phyloP scores from a whole-genome alignment of 2,888 invertebrate species.

The Sthenelais limicola region DNA sequence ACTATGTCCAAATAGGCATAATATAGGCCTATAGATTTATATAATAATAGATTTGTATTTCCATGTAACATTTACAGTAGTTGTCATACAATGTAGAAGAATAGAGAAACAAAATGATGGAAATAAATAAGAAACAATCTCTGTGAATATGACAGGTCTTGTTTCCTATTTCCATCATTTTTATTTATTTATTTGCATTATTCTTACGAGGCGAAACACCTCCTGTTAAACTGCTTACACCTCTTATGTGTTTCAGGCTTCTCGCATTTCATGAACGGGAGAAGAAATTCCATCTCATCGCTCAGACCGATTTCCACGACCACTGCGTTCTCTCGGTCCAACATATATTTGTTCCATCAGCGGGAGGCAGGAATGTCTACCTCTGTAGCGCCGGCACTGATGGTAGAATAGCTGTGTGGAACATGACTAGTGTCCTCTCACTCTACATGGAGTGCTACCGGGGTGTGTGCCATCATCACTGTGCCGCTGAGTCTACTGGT shows the following conservation, averaged over 20 bases:
- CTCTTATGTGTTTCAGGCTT: constrained; percentile 58
- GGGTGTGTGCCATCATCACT: background rate
- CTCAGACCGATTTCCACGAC: constrained; percentile 74
- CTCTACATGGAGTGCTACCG: background rate
- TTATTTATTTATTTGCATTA: too few relatives aligned
- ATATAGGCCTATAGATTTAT: too few relatives aligned
- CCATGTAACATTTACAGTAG: too few relatives aligned
- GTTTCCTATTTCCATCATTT: too few relatives aligned
- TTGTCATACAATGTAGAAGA: too few relatives aligned
- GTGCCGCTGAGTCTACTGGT: background rate
- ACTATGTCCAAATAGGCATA: too few relatives aligned
- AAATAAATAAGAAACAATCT: too few relatives aligned
- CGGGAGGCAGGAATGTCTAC: constrained; percentile 40
- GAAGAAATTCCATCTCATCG: constrained; percentile 55
- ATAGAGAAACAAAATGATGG: too few relatives aligned
- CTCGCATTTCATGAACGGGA: constrained; percentile 51
- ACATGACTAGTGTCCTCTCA: constrained; percentile 71
- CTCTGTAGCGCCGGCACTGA: constrained; percentile 81
- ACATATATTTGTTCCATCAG: constrained; percentile 61
- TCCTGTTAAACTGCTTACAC: constrained; percentile 7
- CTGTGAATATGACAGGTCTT: too few relatives aligned
- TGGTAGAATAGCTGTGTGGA: constrained; percentile 82
- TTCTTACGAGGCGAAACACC: background rate
- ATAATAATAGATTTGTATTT: too few relatives aligned
- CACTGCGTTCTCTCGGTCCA: constrained; percentile 81